A percentile compares a stretch with the other conserved stretches of the same genome.
Evolutionary conservation across 2,113 vertebrate species (phyloP).

Genomic region (Australoheros scitulus): DNA sequence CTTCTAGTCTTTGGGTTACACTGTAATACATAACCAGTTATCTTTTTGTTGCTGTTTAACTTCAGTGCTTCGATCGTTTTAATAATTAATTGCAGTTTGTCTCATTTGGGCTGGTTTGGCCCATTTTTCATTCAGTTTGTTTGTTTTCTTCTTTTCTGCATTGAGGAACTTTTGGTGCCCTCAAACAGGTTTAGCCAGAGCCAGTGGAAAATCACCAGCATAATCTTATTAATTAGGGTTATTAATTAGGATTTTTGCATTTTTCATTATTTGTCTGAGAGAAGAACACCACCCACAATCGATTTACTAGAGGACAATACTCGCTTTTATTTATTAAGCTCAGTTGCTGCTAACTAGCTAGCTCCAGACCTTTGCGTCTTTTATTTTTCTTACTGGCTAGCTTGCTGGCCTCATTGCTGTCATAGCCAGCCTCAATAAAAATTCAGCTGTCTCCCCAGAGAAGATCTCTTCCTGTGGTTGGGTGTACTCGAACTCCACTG

Average conservation of each 20-base stretch:
- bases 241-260: not conserved
- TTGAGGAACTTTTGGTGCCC: not conserved
- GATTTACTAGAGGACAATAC: not conserved
- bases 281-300: not conserved
- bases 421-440: not conserved
- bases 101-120: too few relatives aligned
- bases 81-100: not conserved
- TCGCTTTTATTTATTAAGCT: not conserved
- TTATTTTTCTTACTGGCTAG: not conserved
- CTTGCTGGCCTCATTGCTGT: not conserved
- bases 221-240: not conserved
- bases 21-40: not conserved
- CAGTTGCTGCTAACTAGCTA: not conserved
- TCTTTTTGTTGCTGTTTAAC: not conserved
- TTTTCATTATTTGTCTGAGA: not conserved
- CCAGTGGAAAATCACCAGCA: not conserved
- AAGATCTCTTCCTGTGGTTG: not conserved
- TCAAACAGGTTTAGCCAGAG: not conserved
- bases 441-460: not conserved
- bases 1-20: not conserved
- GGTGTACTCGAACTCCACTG: not conserved
- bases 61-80: not conserved
- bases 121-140: too few relatives aligned
- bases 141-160: not conserved
- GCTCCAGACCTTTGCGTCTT: not conserved